Evolutionary conservation across 2,797 vertebrate species (phyloP).

Genomic region (Microcaecilia unicolor): DNA sequence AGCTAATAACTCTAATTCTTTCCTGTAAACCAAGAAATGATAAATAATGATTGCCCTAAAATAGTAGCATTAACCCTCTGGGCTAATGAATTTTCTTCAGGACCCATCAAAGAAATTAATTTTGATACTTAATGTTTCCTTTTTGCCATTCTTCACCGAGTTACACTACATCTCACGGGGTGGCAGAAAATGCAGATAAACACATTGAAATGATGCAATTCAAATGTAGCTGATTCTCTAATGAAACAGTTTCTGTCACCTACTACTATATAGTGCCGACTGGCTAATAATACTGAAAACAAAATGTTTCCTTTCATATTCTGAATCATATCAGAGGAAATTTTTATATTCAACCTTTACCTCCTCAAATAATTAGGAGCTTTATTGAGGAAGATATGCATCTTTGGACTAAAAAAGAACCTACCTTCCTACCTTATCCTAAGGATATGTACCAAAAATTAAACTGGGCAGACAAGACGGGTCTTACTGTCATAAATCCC

Average conservation of each 20-base stretch:
- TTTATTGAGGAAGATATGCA: too few species aligned
- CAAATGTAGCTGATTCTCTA: conserved; percentile 23
- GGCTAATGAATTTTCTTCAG: conserved; percentile 41
- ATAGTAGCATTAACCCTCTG: conserved; percentile 62
- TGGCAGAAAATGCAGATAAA: conserved; percentile 29
- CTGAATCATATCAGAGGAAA: too few species aligned
- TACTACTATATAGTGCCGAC: too few species aligned
- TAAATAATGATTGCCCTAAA: conserved; percentile 60
- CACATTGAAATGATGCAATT: conserved; percentile 10
- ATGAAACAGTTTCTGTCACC: too few species aligned
- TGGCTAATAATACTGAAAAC: background rate
- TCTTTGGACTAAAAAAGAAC: too few species aligned
- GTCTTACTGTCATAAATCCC: too few species aligned
- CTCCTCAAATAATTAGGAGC: too few species aligned
- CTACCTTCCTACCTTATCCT: too few species aligned
- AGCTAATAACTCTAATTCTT: conserved; percentile 70
- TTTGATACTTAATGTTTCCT: conserved; percentile 42
- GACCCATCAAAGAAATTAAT: conserved; percentile 49
- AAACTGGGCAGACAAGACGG: too few species aligned
- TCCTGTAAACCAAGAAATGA: conserved; percentile 59
- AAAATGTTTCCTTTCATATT: background rate
- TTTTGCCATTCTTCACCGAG: conserved; percentile 35
- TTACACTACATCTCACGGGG: conserved; percentile 21
- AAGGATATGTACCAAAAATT: too few species aligned
- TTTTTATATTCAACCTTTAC: too few species aligned